Evolutionary conservation across 2,888 invertebrate genomes (phyloP).

Genomic region (Clitarchus hookeri): DNA sequence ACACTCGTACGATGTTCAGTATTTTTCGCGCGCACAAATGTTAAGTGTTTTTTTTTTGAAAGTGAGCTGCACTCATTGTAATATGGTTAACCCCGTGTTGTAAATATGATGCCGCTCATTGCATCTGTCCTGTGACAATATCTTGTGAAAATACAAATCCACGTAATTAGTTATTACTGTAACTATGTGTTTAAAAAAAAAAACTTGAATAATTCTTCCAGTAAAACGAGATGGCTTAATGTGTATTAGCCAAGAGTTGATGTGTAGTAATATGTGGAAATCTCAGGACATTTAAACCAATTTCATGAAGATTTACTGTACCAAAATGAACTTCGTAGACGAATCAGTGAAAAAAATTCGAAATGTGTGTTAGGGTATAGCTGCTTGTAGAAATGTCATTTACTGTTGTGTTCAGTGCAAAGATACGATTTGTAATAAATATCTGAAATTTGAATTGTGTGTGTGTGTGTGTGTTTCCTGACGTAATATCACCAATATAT

Average conservation of each 20-base stretch:
- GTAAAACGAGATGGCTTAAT: neutral
- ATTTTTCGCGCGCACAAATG: neutral
- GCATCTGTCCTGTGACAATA: neutral
- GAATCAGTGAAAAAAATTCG: neutral
- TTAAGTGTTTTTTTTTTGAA: neutral
- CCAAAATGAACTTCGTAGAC: conserved; percentile 7
- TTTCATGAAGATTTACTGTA: neutral
- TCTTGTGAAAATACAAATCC: neutral
- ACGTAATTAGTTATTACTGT: neutral
- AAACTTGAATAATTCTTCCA: neutral
- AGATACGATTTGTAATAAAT: neutral
- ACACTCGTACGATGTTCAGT: neutral
- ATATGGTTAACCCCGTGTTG: conserved; percentile 8
- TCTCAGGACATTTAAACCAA: neutral
- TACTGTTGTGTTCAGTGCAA: conserved; percentile 6
- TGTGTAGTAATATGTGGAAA: neutral
- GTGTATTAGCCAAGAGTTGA: no score
- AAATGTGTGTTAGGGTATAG: neutral
- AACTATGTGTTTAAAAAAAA: neutral
- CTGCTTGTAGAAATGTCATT: neutral
- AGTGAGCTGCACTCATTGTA: conserved; percentile 1
- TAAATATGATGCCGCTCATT: neutral
- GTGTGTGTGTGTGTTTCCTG: neutral
- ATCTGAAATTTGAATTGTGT: neutral
- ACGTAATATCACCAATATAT: no score